A percentile compares a stretch with the other conserved stretches of the same genome.
phyloP scores from a whole-genome alignment of 2,797 vertebrate species.

The Lagorchestes hirsutus region DNA sequence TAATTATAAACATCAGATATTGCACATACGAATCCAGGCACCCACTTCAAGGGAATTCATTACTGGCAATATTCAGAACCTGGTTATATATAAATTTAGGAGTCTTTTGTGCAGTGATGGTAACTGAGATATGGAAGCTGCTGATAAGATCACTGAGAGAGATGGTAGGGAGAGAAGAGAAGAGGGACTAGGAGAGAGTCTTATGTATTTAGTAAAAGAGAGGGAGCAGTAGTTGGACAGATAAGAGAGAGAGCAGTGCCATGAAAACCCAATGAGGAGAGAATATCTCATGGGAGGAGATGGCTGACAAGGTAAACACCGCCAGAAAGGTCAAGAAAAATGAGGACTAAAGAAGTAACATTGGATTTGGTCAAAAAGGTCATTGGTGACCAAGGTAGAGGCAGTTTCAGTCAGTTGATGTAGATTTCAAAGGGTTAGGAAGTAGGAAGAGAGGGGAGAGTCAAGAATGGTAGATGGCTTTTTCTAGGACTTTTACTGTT shows the following conservation, averaged over 20 bases:
- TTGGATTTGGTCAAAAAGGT: not conserved
- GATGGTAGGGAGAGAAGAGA: not conserved
- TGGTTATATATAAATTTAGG: too few species aligned
- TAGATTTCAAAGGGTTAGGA: not conserved
- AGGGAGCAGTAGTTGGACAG: too few species aligned
- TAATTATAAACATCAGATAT: too few species aligned
- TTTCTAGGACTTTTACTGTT: not conserved
- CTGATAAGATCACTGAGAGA: not conserved
- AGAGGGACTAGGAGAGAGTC: not conserved
- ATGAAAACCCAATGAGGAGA: not conserved
- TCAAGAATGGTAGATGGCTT: not conserved
- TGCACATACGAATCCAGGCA: too few species aligned
- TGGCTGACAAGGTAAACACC: not conserved
- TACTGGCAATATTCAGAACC: too few species aligned
- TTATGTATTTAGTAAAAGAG: not conserved
- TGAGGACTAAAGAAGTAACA: not conserved
- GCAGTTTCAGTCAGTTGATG: not conserved
- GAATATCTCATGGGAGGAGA: not conserved
- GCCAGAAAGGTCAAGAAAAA: not conserved
- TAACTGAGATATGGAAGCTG: not conserved
- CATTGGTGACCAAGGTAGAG: not conserved
- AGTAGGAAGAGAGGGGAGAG: not conserved
- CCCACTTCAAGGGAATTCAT: too few species aligned
- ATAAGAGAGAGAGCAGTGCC: not conserved
- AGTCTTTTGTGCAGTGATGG: not conserved